phyloP scores from a whole-genome alignment of 2,888 invertebrate species.

The Brachycybe producta region DNA sequence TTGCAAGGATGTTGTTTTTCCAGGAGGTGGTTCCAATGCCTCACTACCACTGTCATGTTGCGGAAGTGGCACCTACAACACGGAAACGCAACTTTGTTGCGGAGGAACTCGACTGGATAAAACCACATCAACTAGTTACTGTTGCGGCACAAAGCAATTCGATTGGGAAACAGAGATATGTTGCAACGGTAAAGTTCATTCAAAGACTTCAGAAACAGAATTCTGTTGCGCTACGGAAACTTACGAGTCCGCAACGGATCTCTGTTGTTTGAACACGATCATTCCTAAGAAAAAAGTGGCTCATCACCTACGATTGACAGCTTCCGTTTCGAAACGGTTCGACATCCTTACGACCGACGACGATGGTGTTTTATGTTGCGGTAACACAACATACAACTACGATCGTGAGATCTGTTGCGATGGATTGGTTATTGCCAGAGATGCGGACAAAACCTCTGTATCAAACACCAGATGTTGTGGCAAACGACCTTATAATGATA shows the following conservation, averaged over 20 bases:
- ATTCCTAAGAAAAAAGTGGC: not conserved
- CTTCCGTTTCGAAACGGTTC: constrained; percentile 2
- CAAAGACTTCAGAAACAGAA: not conserved
- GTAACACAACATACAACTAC: constrained; percentile 5
- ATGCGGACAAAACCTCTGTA: not conserved
- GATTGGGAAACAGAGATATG: constrained; percentile 9
- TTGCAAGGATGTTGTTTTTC: not conserved
- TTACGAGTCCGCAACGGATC: constrained; percentile 4
- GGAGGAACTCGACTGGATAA: constrained; percentile 2
- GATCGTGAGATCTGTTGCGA: constrained; percentile 10
- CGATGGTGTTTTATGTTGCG: constrained; percentile 6
- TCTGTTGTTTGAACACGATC: constrained; percentile 4
- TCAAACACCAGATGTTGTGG: constrained; percentile 1
- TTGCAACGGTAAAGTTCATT: not conserved
- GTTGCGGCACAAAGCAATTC: constrained; percentile 9
- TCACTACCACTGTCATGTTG: constrained; percentile 7
- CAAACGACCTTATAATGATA: not conserved
- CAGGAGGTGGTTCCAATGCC: too few species aligned
- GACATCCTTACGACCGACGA: not conserved
- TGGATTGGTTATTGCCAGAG: not conserved
- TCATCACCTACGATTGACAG: not conserved
- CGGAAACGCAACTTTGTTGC: constrained; percentile 4
- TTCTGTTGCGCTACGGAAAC: constrained; percentile 10
- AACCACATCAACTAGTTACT: constrained; percentile 9
- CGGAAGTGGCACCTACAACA: constrained; percentile 1